phyloP scores from a whole-genome alignment of 2,888 invertebrate genomes.

The Lacanobia oleracea region DNA sequence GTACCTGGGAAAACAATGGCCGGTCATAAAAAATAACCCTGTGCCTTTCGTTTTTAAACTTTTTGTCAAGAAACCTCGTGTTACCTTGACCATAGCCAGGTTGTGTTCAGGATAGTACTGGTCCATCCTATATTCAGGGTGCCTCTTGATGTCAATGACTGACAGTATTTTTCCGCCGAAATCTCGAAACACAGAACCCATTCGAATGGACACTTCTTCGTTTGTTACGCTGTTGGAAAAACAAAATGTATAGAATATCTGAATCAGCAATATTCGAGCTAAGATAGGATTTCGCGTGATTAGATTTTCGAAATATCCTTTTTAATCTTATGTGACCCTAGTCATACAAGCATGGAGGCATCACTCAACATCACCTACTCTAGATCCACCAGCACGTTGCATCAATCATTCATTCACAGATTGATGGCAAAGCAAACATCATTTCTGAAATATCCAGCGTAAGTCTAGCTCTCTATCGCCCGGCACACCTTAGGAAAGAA shows the following conservation, averaged over 20 bases:
- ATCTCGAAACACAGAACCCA: slow-evolving; percentile 86
- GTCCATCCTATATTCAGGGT: slow-evolving; percentile 84
- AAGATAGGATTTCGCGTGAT: too few relatives aligned
- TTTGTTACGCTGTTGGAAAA: slow-evolving; percentile 76
- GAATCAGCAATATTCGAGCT: background rate
- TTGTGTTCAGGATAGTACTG: slow-evolving; percentile 88
- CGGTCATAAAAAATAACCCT: too few relatives aligned
- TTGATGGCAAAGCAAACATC: too few relatives aligned
- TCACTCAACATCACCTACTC: background rate
- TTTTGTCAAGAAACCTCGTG: background rate
- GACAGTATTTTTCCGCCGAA: slow-evolving; percentile 83
- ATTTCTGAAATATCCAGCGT: too few relatives aligned
- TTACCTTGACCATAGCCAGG: slow-evolving; percentile 85
- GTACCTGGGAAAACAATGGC: too few relatives aligned
- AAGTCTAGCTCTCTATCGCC: background rate
- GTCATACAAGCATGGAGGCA: background rate
- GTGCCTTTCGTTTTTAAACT: too few relatives aligned
- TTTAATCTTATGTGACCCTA: background rate
- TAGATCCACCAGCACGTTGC: background rate
- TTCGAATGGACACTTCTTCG: slow-evolving; percentile 83
- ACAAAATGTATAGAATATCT: background rate
- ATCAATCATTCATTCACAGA: background rate
- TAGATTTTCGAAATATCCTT: background rate
- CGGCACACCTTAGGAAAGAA: background rate
- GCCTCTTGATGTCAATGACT: slow-evolving; percentile 79